These are phyloP conservation scores for Calidris pygmaea DNA, from an alignment of 2,113 vertebrate species.

Conservation along the genomic window DNA sequence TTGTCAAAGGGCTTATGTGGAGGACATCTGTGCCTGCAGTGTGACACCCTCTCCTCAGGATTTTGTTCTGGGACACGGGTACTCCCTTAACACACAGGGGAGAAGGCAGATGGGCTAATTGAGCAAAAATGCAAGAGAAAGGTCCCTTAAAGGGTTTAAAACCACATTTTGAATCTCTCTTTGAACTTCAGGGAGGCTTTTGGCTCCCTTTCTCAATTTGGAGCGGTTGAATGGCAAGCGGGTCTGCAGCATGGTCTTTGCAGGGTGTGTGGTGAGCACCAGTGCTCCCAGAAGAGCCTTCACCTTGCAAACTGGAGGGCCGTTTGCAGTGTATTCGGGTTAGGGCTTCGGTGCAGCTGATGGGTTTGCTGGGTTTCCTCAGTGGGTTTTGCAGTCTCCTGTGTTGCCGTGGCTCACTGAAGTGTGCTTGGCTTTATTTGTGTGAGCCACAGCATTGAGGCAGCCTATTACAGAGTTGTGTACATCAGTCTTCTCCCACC, in stretches of 20 bases:
- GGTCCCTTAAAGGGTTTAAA: neutral
- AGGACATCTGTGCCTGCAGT: neutral
- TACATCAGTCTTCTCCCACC: neutral
- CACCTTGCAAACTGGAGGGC: neutral
- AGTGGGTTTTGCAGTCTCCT: neutral
- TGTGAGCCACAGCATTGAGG: neutral
- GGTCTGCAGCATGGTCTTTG: neutral
- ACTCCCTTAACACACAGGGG: neutral
- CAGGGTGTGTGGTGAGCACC: neutral
- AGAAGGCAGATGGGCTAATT: neutral
- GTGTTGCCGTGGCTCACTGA: neutral
- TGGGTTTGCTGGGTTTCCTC: neutral
- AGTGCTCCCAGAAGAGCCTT: neutral
- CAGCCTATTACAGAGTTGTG: accelerated
- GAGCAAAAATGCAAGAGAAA: neutral
- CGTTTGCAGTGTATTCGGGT: neutral
- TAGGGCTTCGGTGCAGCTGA: neutral
- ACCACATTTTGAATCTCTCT: neutral
- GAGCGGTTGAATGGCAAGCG: neutral
- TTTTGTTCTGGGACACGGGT: neutral
- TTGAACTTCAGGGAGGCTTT: neutral
- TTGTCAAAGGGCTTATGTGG: neutral
- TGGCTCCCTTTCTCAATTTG: neutral
- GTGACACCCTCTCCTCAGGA: neutral
- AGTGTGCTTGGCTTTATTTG: neutral